Conservation (phyloP, 2,113 vertebrate genomes). For the Beaufortia kweichowensis region DNA sequence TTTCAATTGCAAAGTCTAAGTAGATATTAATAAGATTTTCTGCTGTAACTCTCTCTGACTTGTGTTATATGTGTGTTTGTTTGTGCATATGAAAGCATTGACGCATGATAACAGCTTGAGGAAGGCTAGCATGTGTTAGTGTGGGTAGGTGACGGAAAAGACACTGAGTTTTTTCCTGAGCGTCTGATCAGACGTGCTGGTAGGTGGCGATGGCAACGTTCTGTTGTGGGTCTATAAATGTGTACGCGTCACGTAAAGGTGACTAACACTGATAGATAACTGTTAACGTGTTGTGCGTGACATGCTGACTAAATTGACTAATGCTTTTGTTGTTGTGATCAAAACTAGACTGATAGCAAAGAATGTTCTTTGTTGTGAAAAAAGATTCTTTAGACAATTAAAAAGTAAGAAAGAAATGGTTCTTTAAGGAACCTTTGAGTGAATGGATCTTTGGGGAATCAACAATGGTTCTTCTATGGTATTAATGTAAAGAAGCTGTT, state of each 20-base stretch:
- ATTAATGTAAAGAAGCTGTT: no score
- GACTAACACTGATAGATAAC: constrained; percentile 21
- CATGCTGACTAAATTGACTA: constrained; percentile 15
- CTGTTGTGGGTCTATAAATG: constrained; percentile 18
- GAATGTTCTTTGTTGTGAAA: no score
- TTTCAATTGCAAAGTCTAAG: background rate
- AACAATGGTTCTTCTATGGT: no score
- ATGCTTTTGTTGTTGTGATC: no score
- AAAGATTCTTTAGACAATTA: no score
- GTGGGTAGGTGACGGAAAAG: constrained; percentile 26
- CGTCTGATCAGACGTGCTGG: background rate
- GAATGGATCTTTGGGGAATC: no score
- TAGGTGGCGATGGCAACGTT: background rate
- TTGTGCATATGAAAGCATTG: constrained; percentile 5
- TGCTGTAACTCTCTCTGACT: background rate
- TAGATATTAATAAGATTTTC: constrained; percentile 2
- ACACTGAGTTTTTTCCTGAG: background rate
- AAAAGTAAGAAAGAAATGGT: no score
- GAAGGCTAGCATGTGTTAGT: constrained; percentile 40
- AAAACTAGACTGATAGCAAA: no score
- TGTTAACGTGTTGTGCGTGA: constrained; percentile 13
- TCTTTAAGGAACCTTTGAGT: no score
- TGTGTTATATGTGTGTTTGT: background rate
- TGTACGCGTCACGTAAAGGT: background rate
- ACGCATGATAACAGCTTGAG: constrained; percentile 36